These are phyloP conservation scores for Pseudocheirus occidentalis DNA, from an alignment of 2,797 vertebrate genomes.

Conservation along the genomic window DNA sequence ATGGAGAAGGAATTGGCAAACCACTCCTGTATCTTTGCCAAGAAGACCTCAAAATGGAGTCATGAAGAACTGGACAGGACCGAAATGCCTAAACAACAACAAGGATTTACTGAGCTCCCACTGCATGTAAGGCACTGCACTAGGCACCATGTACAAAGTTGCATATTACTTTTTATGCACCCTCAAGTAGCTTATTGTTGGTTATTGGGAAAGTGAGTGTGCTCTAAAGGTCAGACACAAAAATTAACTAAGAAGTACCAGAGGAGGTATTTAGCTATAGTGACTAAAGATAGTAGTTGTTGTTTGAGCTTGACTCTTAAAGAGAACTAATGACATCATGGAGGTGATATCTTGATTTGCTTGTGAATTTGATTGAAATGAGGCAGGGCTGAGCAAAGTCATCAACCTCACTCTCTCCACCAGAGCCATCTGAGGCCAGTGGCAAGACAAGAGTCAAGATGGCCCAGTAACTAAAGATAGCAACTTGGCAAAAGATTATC, in stretches of 20 bases:
- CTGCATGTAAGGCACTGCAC: background rate
- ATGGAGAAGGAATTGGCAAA: background rate
- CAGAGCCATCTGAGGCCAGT: background rate
- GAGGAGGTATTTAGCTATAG: background rate
- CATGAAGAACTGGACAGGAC: too few species aligned
- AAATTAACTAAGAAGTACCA: background rate
- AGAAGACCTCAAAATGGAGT: background rate
- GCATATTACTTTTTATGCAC: background rate
- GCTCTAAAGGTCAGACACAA: background rate
- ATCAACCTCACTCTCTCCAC: background rate
- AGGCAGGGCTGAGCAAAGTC: background rate
- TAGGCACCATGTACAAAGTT: background rate
- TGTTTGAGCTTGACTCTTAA: background rate
- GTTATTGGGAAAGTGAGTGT: background rate
- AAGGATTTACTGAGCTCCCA: background rate
- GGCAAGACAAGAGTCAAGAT: background rate
- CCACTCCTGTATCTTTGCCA: background rate
- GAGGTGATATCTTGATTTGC: background rate
- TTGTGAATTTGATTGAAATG: background rate
- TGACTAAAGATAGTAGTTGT: too few species aligned
- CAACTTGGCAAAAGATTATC: background rate
- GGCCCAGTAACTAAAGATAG: background rate
- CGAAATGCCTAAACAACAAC: background rate
- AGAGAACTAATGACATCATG: background rate
- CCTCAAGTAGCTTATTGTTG: background rate